Conservation (phyloP, 2,888 invertebrate genomes). For the Teinopalpus imperialis region DNA sequence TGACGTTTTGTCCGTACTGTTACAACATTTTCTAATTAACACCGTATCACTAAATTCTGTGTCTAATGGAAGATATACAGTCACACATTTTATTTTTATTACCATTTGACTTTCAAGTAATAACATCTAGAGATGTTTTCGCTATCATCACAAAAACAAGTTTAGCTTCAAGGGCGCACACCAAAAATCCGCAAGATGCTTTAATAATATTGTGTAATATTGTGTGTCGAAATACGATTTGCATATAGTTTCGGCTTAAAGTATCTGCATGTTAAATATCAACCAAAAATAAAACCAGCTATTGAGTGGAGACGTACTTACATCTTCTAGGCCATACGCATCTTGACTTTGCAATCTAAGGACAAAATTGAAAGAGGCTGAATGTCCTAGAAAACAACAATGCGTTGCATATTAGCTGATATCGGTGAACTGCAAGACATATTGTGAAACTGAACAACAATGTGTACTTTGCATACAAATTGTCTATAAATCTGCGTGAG, state of each 20-base stretch:
- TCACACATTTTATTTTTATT: neutral
- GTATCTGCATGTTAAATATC: neutral
- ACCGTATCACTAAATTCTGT: too few species aligned
- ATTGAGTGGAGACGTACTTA: neutral
- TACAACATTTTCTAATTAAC: too few species aligned
- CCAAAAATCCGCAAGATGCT: constrained; percentile 27
- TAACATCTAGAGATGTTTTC: constrained; percentile 30
- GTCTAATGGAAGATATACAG: too few species aligned
- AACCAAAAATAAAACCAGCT: neutral
- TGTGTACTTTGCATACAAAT: constrained; percentile 58
- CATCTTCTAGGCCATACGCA: neutral
- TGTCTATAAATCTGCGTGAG: constrained; percentile 38
- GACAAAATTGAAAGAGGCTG: constrained; percentile 6
- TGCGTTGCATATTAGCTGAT: constrained; percentile 21
- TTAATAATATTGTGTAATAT: constrained; percentile 27
- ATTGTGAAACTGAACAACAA: constrained; percentile 52
- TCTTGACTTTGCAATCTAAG: constrained; percentile 4
- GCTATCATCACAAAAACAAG: constrained; percentile 30
- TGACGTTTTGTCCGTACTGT: too few species aligned
- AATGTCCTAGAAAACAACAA: constrained; percentile 21
- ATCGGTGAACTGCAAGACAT: constrained; percentile 16
- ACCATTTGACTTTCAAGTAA: constrained; percentile 14
- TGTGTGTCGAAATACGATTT: constrained; percentile 20
- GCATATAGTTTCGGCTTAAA: constrained; percentile 1
- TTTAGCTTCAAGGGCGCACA: constrained; percentile 29